Percentiles rank a stretch among this genome's conserved stretches.
phyloP scores from a whole-genome alignment of 1,140 invertebrate species.

The Drosophila neocordata region DNA sequence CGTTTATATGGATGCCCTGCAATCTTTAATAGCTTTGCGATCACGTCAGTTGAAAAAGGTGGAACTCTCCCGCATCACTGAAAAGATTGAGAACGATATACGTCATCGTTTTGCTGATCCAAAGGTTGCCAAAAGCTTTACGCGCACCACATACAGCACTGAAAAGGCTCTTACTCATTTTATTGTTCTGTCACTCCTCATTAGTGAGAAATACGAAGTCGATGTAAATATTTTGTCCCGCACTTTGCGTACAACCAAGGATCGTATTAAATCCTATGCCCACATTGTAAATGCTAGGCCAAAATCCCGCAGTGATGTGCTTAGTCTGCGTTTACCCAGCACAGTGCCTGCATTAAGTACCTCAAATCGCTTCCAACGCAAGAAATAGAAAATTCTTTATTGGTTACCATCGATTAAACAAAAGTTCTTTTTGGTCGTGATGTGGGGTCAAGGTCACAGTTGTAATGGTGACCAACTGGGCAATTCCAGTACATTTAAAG shows the following conservation, averaged over 20 bases:
- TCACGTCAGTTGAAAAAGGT: constrained; percentile 56
- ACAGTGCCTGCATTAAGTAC: constrained; percentile 50
- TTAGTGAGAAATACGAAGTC: constrained; percentile 64
- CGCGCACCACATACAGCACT: constrained; percentile 58
- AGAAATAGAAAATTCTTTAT: constrained; percentile 41
- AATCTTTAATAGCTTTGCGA: constrained; percentile 62
- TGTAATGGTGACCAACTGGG: background rate
- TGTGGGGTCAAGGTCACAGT: constrained; percentile 11
- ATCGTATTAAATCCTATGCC: constrained; percentile 66
- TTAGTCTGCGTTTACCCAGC: constrained; percentile 65
- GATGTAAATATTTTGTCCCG: constrained; percentile 55
- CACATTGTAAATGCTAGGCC: constrained; percentile 70
- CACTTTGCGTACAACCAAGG: constrained; percentile 61
- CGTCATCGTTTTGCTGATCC: constrained; percentile 68
- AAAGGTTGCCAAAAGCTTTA: constrained; percentile 51
- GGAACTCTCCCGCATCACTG: constrained; percentile 69
- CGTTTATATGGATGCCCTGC: constrained; percentile 76
- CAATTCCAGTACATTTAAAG: too few relatives aligned
- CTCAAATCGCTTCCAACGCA: constrained; percentile 52
- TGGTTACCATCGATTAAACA: constrained; percentile 62
- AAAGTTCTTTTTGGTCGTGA: constrained; percentile 20
- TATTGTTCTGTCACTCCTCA: constrained; percentile 71
- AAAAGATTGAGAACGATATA: constrained; percentile 79
- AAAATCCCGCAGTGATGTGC: constrained; percentile 54
- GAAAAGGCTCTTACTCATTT: constrained; percentile 79